Evolutionary conservation across 2,113 vertebrate species (phyloP).

Genomic region (Rhabdornis inornatus): DNA sequence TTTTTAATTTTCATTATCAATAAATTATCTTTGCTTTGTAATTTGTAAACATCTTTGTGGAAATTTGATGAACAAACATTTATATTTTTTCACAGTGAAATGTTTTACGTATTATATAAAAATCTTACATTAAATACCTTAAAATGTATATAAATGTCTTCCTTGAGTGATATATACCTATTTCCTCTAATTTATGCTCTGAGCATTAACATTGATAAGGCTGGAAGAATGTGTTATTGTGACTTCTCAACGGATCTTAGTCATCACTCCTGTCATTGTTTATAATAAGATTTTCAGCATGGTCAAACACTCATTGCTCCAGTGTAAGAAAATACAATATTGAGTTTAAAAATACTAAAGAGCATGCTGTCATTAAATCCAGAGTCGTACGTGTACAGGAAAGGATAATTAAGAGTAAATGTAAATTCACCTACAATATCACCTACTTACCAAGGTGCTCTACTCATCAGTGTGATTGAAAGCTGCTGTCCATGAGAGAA

Average conservation of each 20-base stretch:
- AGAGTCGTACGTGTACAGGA: fast-evolving
- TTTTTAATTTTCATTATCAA: background rate
- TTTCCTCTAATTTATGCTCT: background rate
- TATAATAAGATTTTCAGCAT: background rate
- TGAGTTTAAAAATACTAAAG: background rate
- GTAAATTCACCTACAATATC: background rate
- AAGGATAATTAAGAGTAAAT: background rate
- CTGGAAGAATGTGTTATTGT: background rate
- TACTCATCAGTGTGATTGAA: background rate
- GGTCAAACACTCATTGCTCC: background rate
- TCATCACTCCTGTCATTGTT: background rate
- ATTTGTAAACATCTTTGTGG: background rate
- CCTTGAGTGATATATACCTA: background rate
- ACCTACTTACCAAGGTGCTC: background rate
- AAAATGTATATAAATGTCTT: background rate
- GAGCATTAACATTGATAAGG: background rate
- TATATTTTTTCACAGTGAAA: background rate
- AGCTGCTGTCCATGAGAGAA: background rate
- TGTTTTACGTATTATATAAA: background rate
- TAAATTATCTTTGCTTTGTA: background rate
- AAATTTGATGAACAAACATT: background rate
- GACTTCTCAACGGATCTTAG: background rate
- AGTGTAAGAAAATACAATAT: background rate
- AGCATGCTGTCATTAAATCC: background rate
- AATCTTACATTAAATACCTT: background rate